Conservation (phyloP, 2,888 invertebrate genomes). For the Itoplectis maculator region DNA sequence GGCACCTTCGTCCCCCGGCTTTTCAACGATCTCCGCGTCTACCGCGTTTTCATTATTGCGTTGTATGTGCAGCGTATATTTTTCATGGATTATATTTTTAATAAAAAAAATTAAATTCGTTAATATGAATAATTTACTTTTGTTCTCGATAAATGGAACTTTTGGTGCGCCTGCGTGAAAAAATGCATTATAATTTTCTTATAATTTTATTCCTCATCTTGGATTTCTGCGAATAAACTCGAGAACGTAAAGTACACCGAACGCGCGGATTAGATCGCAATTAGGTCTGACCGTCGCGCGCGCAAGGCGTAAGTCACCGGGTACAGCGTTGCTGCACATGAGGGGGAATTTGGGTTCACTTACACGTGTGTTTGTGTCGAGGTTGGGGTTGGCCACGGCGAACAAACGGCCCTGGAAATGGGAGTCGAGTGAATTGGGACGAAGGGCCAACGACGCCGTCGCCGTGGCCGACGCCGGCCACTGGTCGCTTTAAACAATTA, state of each 20-base stretch:
- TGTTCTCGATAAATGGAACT: no score
- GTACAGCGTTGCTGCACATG: conserved; percentile 42
- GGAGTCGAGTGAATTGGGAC: conserved; percentile 77
- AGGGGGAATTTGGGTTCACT: conserved; percentile 58
- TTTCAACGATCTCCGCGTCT: conserved; percentile 33
- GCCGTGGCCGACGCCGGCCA: conserved; percentile 76
- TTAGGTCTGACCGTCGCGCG: conserved; percentile 57
- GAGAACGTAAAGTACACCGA: conserved; percentile 7
- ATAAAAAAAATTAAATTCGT: no score
- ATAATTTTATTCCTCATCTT: not conserved
- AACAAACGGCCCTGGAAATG: conserved; percentile 75
- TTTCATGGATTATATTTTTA: not conserved
- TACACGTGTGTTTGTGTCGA: conserved; percentile 55
- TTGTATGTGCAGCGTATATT: not conserved
- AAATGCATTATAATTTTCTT: no score
- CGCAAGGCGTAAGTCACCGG: conserved; percentile 59
- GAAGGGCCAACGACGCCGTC: conserved; percentile 75
- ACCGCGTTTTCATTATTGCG: conserved; percentile 7
- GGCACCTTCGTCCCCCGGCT: conserved; percentile 47
- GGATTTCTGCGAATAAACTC: conserved; percentile 18
- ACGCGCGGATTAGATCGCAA: conserved; percentile 66
- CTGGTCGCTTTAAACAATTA: conserved; percentile 84
- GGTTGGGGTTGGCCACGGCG: conserved; percentile 38
- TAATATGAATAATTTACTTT: no score
- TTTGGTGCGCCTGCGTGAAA: no score